Base-by-base conservation (phyloP, 2,113 vertebrate species). In the Rhinoderma darwinii region DNA sequence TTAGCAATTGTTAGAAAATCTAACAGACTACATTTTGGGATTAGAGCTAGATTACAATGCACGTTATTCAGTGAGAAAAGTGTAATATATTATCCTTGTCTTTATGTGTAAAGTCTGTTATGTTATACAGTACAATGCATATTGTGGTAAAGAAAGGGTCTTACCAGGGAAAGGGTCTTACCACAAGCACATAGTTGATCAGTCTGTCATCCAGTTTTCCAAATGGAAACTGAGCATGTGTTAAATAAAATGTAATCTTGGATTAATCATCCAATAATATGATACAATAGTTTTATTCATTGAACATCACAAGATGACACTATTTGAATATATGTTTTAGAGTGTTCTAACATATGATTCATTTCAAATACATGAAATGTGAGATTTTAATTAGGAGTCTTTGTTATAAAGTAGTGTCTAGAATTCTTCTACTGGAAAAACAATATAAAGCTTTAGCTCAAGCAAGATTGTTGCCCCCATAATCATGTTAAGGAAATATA, bases 321-420 rank as follows among this genome's bases (percentile, higher is more conserved):
- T 20, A 72, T 72, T 37, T 39, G 39, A 72, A 72, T 72, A 72
- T 39, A 72, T 22, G 20, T 39, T 39, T 1, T 72, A 72, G 8
- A 72, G 35, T 72, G 68, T 39, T 72, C 68, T 59, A 20, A 72
- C 35, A 18, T 37, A 70, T 72, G 68, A 72, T 72, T 72, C 68
- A 72, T 8, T 41, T 72, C 68, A 10, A 35, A 72, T 41, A 72
- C 35, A 41, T 72, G 68, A 72, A 72, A 72, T 72, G 25, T 41
- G 68, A 72, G 7, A 39, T 9, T 18, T 35, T 7, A 22, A 20
- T 68, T 70, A 70, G 30, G 14, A 68, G 32, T 32, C 32, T 20
- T 70, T 70, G 30, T 17, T 35, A 37, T 25, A 41, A 12, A 25
- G 20, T 72, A 25, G 35, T 41, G 68, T 72, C 35, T 72, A 41